phyloP scores from a whole-genome alignment of 2,888 invertebrate genomes.

The Synanthedon tipuliformis region DNA sequence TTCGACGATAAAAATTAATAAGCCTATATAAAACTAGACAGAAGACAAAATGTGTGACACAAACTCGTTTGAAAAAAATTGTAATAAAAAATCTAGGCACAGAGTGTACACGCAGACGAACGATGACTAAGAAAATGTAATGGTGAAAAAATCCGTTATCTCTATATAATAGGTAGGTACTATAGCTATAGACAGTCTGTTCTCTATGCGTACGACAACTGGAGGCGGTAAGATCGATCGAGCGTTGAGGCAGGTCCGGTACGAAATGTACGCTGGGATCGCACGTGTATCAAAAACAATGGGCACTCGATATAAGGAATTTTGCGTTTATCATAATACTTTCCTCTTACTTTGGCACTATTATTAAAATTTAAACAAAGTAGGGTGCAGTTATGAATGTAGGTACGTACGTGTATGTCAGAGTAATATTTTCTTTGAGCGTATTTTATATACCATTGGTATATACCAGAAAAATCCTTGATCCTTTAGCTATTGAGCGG shows the following conservation, averaged over 20 bases:
- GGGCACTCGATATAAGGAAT: too few species aligned
- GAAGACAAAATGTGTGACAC: not conserved
- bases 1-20: too few species aligned
- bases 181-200: not conserved
- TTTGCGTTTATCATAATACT: too few species aligned
- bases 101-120: not conserved
- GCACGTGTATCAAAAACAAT: constrained; percentile 5
- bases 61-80: not conserved
- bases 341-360: too few species aligned
- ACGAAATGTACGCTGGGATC: constrained; percentile 12
- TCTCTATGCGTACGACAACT: not conserved
- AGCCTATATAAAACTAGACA: too few species aligned
- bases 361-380: too few species aligned
- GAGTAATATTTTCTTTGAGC: too few species aligned
- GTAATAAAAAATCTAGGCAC: not conserved
- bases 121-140: not conserved
- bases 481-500: too few species aligned
- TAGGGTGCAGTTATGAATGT: too few species aligned
- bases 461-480: too few species aligned
- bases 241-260: constrained; percentile 58
- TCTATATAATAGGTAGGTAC: not conserved
- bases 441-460: too few species aligned
- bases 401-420: too few species aligned
- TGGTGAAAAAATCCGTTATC: constrained; percentile 2
- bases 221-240: constrained; percentile 40